Evolutionary conservation across 2,113 vertebrate genomes (phyloP).

Genomic region (Rhizomys pruinosus): DNA sequence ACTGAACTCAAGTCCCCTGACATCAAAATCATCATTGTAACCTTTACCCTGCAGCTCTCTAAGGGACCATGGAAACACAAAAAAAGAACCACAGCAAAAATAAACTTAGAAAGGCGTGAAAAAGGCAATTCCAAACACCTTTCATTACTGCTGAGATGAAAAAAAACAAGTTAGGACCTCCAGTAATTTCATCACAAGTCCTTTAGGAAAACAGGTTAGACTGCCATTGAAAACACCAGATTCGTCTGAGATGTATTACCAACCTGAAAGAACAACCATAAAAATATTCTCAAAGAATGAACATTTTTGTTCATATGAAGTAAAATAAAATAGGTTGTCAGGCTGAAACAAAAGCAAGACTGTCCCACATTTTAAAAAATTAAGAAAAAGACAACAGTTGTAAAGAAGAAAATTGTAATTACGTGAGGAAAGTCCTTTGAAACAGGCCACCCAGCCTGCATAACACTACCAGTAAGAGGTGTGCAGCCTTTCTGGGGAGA

Average conservation of each 20-base stretch:
- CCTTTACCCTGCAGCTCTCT: neutral
- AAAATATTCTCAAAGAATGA: slow-evolving; percentile 1
- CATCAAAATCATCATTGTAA: neutral
- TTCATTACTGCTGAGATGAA: neutral
- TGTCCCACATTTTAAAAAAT: neutral
- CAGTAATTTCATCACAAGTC: slow-evolving; percentile 20
- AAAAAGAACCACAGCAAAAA: neutral
- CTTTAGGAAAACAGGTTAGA: slow-evolving; percentile 47
- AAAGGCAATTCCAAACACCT: neutral
- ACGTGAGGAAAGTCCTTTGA: neutral
- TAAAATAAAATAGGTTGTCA: slow-evolving; percentile 28
- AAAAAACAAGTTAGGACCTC: neutral
- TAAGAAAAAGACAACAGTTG: neutral
- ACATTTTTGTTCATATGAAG: neutral
- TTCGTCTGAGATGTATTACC: neutral
- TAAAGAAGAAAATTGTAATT: neutral
- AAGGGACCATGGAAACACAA: neutral
- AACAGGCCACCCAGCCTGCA: fast-evolving
- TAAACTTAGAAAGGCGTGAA: neutral
- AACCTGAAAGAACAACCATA: neutral
- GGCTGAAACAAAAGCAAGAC: slow-evolving; percentile 20
- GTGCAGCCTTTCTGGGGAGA: fast-evolving
- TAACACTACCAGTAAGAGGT: too few relatives aligned
- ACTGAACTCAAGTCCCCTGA: neutral
- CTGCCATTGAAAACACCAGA: neutral